Conservation (phyloP, 2,113 vertebrate species). For the Lagopus leucura region DNA sequence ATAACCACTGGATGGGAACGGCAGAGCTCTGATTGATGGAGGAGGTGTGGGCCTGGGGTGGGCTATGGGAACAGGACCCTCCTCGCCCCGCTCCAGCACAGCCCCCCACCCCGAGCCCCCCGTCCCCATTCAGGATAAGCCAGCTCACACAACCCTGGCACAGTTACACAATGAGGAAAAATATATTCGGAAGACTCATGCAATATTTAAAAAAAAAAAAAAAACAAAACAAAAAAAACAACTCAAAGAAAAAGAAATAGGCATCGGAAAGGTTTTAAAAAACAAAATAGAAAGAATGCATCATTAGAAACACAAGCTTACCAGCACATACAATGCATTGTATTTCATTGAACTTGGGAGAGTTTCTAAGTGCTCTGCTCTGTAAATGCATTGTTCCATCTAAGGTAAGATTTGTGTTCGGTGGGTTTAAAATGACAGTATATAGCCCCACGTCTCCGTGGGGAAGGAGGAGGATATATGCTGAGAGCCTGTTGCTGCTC, state of each 20-base stretch:
- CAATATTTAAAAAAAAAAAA: constrained; percentile 59
- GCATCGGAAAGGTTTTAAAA: constrained; percentile 64
- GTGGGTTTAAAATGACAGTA: constrained; percentile 86
- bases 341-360: constrained; percentile 70
- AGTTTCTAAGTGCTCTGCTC: constrained; percentile 61
- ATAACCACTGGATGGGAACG: constrained; percentile 48
- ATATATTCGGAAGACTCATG: constrained; percentile 74
- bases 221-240: neutral
- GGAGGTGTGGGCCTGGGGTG: neutral
- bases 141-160: constrained; percentile 74
- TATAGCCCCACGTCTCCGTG: constrained; percentile 73
- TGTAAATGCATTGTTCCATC: constrained; percentile 81
- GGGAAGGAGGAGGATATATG: constrained; percentile 61
- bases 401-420: constrained; percentile 78
- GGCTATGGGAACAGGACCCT: constrained; percentile 43
- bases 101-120: constrained; percentile 39
- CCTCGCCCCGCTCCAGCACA: neutral
- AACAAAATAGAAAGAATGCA: constrained; percentile 69
- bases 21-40: constrained; percentile 35
- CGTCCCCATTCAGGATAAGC: constrained; percentile 58
- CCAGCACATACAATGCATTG: constrained; percentile 83
- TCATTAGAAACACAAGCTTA: constrained; percentile 81
- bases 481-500: constrained; percentile 70
- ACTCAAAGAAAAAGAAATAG: constrained; percentile 47
- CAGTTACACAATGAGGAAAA: constrained; percentile 73